Conservation (phyloP, 2,113 vertebrate genomes). For the Geococcyx californianus region DNA sequence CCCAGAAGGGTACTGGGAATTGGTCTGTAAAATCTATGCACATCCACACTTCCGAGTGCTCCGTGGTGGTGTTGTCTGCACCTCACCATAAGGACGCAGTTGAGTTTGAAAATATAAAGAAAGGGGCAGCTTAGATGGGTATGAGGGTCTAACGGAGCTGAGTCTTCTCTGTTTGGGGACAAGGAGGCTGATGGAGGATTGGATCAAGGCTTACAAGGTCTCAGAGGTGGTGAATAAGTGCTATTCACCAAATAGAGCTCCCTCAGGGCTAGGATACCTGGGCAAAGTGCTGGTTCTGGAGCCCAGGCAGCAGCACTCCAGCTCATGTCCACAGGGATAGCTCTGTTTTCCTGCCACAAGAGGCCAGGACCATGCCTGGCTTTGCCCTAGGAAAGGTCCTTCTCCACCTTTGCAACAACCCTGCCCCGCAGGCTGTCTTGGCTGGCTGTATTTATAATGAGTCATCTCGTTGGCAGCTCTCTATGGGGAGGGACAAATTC, state of each 20-base stretch:
- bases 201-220: neutral
- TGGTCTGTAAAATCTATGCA: neutral
- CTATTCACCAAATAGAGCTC: neutral
- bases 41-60: neutral
- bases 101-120: neutral
- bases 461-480: conserved; percentile 42
- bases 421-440: conserved; percentile 13
- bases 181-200: neutral
- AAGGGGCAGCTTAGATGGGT: neutral
- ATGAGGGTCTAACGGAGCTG: neutral
- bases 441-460: neutral
- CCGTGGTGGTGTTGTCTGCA: neutral
- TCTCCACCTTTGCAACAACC: neutral
- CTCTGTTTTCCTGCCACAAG: neutral
- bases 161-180: neutral
- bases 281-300: neutral
- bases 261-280: neutral
- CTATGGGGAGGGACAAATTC: conserved; percentile 31
- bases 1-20: neutral
- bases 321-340: neutral
- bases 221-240: neutral
- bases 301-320: neutral
- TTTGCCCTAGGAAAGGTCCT: neutral
- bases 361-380: neutral
- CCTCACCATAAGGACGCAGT: neutral